Base-by-base conservation (phyloP, 2,113 vertebrate species). In the Narcine bancroftii region DNA sequence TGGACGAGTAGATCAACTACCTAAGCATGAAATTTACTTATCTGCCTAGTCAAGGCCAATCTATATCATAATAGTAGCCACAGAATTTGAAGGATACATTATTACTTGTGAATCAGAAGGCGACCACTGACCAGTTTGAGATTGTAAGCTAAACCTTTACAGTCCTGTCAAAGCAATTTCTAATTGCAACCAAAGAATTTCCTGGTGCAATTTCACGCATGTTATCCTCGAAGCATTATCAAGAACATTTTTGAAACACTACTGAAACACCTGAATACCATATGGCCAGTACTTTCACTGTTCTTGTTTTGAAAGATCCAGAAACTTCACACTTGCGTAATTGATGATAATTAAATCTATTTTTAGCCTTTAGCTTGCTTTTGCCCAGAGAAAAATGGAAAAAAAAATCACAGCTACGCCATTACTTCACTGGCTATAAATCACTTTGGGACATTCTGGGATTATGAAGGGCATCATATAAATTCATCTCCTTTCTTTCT, bases 41-140 rank as follows among this genome's bases (percentile, higher is more conserved):
- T 42, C 89, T 71, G 42, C 60, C 65, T 91, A 91, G 89, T 69
- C 36, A 91, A 91, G 89, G 65, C 42, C 89, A 91, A 91, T 91
- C 71, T 69, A 66, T 47, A 71, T 66, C 89, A 91, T 91, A 69
- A 69, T 71, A 91, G 10, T 33, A 69, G 65, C 42, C 39, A 91
- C 29, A 36, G 63, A 66, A 45, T 69, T 65, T 69, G 65, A 69
- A 47, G 42, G 63, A 69, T 91, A 69, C 42, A 45, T 77, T 15
- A 91, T 42, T 83, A 83, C 53, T 24, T 89, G 39, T 91, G 89
- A 69, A 60, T 60, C 53, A 71, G 65, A 69, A 91, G 10, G 42
- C 89, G 47, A 45, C 63, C 26, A 71, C 42, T 69, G 89, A 69
- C 89, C 63, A 69, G 24, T 24, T 66, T 91, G 89, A 11, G 50